Percentiles rank a stretch among this genome's conserved stretches.
These are phyloP conservation scores for Junco hyemalis DNA, from an alignment of 2,113 vertebrate species.

Conservation along the genomic window DNA sequence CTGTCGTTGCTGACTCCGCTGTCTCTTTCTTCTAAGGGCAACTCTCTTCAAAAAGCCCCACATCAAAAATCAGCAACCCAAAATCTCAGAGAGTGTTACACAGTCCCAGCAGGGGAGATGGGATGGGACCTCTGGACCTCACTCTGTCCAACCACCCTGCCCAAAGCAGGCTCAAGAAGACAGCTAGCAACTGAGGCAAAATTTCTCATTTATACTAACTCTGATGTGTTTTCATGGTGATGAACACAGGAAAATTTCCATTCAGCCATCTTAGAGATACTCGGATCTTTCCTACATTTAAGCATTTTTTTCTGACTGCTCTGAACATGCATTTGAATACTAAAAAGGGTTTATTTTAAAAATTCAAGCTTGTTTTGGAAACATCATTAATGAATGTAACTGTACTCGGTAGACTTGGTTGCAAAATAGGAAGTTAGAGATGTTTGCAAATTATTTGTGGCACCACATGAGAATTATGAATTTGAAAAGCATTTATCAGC, in stretches of 20 bases:
- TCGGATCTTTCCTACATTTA: background rate
- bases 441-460: conserved; percentile 18
- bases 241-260: background rate
- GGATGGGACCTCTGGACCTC: background rate
- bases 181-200: background rate
- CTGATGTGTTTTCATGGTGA: background rate
- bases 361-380: conserved; percentile 14
- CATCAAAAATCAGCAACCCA: background rate
- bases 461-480: background rate
- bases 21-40: background rate
- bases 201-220: background rate
- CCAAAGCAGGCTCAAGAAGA: background rate
- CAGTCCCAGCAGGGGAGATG: background rate
- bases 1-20: background rate
- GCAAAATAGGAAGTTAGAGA: background rate
- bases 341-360: conserved; percentile 15
- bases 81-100: background rate
- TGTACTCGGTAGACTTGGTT: background rate
- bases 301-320: background rate
- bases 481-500: conserved; percentile 7
- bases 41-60: background rate
- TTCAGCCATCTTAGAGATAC: background rate
- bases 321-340: background rate
- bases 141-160: background rate
- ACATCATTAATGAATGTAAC: background rate